These are phyloP conservation scores for Crotalus horridus DNA, from an alignment of 2,113 vertebrate genomes.

Conservation along the genomic window DNA sequence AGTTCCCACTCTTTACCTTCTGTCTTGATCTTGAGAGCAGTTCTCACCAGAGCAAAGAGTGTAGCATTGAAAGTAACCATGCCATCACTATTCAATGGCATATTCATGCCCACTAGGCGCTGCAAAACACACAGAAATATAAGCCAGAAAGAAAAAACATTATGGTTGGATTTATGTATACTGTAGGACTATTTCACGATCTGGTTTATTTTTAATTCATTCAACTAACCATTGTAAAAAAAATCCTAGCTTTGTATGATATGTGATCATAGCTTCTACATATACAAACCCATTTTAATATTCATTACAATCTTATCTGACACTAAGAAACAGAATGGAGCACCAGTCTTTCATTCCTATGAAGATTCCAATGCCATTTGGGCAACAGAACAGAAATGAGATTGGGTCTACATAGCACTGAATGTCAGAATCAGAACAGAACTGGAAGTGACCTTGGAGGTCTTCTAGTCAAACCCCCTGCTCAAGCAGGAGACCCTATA, in stretches of 20 bases:
- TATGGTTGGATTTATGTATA: not conserved
- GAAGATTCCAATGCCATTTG: not conserved
- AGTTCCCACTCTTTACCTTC: conserved; percentile 76
- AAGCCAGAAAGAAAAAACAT: fast-evolving
- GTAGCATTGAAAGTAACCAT: conserved; percentile 98
- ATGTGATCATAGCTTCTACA: not conserved
- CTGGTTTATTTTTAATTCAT: not conserved
- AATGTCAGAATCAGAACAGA: too few species aligned
- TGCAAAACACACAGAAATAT: conserved; percentile 45
- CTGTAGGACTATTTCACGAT: not conserved
- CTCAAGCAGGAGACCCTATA: too few species aligned
- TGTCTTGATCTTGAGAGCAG: conserved; percentile 96
- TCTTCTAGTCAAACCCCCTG: too few species aligned
- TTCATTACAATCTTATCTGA: not conserved
- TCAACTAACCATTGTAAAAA: not conserved
- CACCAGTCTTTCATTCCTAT: not conserved
- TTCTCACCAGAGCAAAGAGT: conserved; percentile 93
- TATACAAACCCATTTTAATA: not conserved
- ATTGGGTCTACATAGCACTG: not conserved
- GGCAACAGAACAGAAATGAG: not conserved
- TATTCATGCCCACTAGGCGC: conserved; percentile 97
- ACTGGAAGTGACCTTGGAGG: too few species aligned
- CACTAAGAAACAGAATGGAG: not conserved
- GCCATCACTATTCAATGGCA: conserved; percentile 96
- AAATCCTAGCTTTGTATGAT: not conserved